phyloP scores from a whole-genome alignment of 2,797 vertebrate genomes.

The Malurus splendens region DNA sequence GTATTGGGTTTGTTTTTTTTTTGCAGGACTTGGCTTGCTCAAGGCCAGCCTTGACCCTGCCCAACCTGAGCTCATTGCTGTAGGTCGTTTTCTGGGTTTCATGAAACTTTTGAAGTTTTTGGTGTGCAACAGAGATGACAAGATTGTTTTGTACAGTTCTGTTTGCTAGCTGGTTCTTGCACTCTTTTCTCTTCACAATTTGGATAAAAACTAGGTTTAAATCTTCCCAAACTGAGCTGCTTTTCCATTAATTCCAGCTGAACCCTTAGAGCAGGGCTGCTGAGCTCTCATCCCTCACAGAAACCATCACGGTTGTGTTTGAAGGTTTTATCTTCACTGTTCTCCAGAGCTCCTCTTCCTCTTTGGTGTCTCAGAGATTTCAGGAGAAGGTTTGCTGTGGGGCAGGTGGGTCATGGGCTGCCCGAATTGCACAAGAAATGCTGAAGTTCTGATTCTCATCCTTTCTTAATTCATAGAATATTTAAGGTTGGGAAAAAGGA shows the following conservation, averaged over 20 bases:
- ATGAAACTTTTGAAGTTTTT: not conserved
- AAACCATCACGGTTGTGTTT: rapidly evolving
- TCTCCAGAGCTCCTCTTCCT: not conserved
- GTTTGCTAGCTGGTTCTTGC: not conserved
- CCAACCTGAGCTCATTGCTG: not conserved
- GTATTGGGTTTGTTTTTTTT: not conserved
- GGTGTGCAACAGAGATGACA: not conserved
- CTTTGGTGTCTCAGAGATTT: rapidly evolving
- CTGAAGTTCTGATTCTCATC: rapidly evolving
- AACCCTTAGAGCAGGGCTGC: not conserved
- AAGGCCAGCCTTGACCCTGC: not conserved
- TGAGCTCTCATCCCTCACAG: not conserved
- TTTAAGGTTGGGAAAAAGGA: not conserved
- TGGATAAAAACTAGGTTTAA: not conserved
- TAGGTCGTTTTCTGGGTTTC: not conserved
- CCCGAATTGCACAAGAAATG: not conserved
- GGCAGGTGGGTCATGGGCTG: not conserved
- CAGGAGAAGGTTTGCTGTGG: not conserved
- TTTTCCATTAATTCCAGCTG: not conserved
- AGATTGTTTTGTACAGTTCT: rapidly evolving
- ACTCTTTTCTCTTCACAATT: not conserved
- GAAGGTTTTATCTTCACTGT: rapidly evolving
- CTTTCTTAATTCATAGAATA: not conserved
- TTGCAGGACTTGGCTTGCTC: not conserved
- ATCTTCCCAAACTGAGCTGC: not conserved